Conservation (phyloP, 2,113 vertebrate species). For the Setophaga kirtlandii region DNA sequence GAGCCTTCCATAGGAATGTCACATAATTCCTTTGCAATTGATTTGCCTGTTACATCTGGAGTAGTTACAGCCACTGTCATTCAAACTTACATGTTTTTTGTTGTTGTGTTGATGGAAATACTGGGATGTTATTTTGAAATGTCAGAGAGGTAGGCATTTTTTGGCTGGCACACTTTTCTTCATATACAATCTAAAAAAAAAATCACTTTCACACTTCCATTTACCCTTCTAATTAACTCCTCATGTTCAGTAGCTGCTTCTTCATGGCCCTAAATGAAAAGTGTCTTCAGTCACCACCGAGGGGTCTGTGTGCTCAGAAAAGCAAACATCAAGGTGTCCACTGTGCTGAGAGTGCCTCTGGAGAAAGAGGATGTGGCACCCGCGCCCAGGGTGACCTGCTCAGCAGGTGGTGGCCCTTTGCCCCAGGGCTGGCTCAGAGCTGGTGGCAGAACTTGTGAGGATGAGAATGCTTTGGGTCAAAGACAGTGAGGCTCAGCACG, state of each 20-base stretch:
- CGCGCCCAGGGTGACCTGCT: rapidly evolving
- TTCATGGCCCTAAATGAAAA: background rate
- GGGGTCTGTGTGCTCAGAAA: background rate
- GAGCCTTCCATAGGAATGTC: background rate
- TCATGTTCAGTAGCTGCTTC: background rate
- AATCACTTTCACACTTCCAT: background rate
- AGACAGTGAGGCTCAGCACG: background rate
- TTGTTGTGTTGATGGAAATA: background rate
- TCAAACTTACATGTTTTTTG: background rate
- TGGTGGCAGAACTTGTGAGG: background rate
- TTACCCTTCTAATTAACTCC: background rate
- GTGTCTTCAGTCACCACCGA: rapidly evolving
- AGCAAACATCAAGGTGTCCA: background rate
- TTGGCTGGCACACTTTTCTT: background rate
- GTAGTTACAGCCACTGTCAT: background rate
- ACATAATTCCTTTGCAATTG: background rate
- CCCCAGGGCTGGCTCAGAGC: background rate
- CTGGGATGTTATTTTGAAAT: background rate
- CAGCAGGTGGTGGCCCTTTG: background rate
- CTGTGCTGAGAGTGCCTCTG: background rate
- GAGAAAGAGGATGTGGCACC: background rate
- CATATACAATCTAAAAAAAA: background rate
- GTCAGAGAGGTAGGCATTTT: background rate
- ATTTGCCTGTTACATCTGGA: background rate
- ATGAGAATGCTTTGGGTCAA: background rate